Percentiles rank a stretch among this genome's conserved stretches.
Conservation (phyloP, 2,797 vertebrate genomes). For the Salarias fasciatus region DNA sequence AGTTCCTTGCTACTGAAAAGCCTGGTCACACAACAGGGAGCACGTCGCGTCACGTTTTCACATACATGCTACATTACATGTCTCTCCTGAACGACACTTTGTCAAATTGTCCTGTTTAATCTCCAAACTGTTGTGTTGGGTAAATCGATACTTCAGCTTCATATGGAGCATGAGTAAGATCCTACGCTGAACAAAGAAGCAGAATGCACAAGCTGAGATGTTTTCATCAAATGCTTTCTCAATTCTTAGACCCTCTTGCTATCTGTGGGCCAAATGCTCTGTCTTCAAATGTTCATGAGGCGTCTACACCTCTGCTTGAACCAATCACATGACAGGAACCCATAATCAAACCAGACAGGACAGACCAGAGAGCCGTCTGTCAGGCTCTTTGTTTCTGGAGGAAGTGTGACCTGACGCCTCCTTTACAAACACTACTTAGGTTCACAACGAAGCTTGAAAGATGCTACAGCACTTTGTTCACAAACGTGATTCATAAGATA, state of each 20-base stretch:
- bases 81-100: too few relatives aligned
- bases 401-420: constrained; percentile 27
- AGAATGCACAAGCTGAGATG: constrained; percentile 48
- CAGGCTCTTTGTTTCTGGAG: constrained; percentile 55
- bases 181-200: constrained; percentile 25
- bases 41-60: too few relatives aligned
- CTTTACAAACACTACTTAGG: too few relatives aligned
- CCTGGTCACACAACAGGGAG: not conserved
- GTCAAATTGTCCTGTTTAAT: too few relatives aligned
- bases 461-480: too few relatives aligned
- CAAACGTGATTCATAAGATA: too few relatives aligned
- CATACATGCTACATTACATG: too few relatives aligned
- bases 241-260: constrained; percentile 76
- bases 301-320: constrained; percentile 65
- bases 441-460: too few relatives aligned
- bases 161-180: constrained; percentile 14
- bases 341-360: constrained; percentile 34
- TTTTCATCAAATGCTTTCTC: constrained; percentile 69
- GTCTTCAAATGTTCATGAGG: constrained; percentile 80
- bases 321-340: constrained; percentile 40
- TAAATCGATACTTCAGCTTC: constrained; percentile 2
- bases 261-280: constrained; percentile 75
- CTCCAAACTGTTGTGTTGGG: too few relatives aligned
- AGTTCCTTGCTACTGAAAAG: not conserved
- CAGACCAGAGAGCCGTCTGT: constrained; percentile 58